phyloP scores from a whole-genome alignment of 2,797 vertebrate genomes.

The Muscicapa comitata region DNA sequence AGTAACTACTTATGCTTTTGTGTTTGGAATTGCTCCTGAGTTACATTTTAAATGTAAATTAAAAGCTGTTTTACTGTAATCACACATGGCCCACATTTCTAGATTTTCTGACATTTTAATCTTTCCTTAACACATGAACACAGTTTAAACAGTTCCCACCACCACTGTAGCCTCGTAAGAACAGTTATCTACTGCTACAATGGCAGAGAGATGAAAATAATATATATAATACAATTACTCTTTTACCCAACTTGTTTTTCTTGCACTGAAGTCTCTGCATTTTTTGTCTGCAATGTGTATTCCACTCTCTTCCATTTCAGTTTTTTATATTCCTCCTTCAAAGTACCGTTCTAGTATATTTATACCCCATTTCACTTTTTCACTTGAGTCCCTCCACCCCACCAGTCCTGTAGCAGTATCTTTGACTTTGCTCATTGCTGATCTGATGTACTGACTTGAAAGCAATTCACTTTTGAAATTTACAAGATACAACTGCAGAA shows the following conservation, averaged over 20 bases:
- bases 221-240: not conserved
- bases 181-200: not conserved
- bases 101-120: not conserved
- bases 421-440: not conserved
- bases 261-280: not conserved
- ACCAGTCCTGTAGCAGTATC: not conserved
- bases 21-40: not conserved
- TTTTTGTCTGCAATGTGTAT: not conserved
- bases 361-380: not conserved
- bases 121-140: not conserved
- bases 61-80: not conserved
- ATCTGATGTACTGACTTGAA: not conserved
- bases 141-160: not conserved
- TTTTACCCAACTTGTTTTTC: not conserved
- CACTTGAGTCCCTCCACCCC: not conserved
- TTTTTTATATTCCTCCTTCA: not conserved
- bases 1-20: not conserved
- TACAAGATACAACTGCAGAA: not conserved
- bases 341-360: not conserved
- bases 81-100: fast-evolving
- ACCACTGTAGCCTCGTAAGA: fast-evolving
- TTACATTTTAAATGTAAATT: not conserved
- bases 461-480: not conserved
- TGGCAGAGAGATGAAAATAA: not conserved
- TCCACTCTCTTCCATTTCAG: not conserved